A percentile compares a stretch with the other conserved stretches of the same genome.
These are phyloP conservation scores for Psophia crepitans DNA, from an alignment of 2,113 vertebrate species.

Conservation along the genomic window DNA sequence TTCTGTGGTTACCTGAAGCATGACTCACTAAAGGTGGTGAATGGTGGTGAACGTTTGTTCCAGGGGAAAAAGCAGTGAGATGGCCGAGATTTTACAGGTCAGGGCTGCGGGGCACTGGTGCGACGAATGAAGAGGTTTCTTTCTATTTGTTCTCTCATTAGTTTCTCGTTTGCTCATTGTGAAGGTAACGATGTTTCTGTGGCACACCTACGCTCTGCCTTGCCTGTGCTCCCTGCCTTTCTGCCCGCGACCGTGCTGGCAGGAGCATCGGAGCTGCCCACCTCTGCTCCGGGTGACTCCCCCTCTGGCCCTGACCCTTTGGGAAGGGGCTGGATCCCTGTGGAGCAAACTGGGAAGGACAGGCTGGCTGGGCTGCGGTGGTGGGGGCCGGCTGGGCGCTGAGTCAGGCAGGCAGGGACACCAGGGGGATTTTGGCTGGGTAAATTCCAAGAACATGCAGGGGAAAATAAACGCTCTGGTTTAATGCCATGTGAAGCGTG, in stretches of 20 bases:
- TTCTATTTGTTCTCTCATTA: not conserved
- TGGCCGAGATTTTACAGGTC: not conserved
- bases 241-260: accelerated
- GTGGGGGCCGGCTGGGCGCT: not conserved
- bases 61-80: no score
- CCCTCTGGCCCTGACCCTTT: not conserved
- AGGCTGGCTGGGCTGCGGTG: not conserved
- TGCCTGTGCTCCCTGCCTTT: not conserved
- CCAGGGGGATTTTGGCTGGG: not conserved
- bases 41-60: not conserved
- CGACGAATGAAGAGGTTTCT: not conserved
- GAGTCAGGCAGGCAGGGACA: not conserved
- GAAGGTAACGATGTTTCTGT: no score
- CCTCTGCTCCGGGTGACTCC: accelerated
- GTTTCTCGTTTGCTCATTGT: not conserved
- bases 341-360: not conserved
- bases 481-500: not conserved
- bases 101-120: not conserved
- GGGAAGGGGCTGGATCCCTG: not conserved
- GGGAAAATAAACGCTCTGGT: not conserved
- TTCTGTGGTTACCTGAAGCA: not conserved
- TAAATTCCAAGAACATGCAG: not conserved
- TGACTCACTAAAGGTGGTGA: not conserved
- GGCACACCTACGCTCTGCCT: not conserved
- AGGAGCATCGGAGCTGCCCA: accelerated